phyloP scores from a whole-genome alignment of 2,888 invertebrate genomes.

The Drosophila mulleri region DNA sequence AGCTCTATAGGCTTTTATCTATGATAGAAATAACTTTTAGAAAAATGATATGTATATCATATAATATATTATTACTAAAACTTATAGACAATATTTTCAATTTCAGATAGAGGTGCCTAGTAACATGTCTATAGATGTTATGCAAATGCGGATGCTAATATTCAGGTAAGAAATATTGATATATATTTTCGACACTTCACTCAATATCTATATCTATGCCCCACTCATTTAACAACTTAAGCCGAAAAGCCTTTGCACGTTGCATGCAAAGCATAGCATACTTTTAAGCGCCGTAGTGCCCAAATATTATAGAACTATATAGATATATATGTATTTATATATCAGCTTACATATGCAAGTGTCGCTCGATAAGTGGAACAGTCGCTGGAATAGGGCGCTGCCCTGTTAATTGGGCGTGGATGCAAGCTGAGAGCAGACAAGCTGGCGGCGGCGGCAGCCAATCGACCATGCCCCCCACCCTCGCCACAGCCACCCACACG shows the following conservation, averaged over 20 bases:
- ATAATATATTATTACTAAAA: too few species aligned
- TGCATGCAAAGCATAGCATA: conserved; percentile 44
- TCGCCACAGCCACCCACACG: background rate
- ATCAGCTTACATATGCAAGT: background rate
- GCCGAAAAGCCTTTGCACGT: background rate
- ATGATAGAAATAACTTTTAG: background rate
- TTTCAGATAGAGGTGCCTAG: background rate
- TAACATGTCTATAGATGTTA: background rate
- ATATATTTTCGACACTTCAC: too few species aligned
- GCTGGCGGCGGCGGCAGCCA: conserved; percentile 55
- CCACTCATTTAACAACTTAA: too few species aligned
- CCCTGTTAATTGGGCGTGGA: conserved; percentile 55
- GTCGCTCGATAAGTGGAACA: conserved; percentile 44
- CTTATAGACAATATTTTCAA: background rate
- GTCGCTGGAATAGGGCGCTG: conserved; percentile 8
- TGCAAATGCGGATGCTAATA: too few species aligned
- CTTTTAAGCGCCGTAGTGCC: conserved; percentile 28
- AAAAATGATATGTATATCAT: background rate
- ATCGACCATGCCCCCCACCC: conserved; percentile 3
- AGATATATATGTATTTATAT: background rate
- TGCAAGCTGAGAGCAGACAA: conserved; percentile 61
- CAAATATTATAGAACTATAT: background rate
- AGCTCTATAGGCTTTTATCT: background rate
- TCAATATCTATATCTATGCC: background rate
- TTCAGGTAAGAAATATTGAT: background rate